A percentile compares a stretch with the other conserved stretches of the same genome.
Evolutionary conservation across 2,888 invertebrate genomes (phyloP).

Genomic region (Dryocosmus kuriphilus): DNA sequence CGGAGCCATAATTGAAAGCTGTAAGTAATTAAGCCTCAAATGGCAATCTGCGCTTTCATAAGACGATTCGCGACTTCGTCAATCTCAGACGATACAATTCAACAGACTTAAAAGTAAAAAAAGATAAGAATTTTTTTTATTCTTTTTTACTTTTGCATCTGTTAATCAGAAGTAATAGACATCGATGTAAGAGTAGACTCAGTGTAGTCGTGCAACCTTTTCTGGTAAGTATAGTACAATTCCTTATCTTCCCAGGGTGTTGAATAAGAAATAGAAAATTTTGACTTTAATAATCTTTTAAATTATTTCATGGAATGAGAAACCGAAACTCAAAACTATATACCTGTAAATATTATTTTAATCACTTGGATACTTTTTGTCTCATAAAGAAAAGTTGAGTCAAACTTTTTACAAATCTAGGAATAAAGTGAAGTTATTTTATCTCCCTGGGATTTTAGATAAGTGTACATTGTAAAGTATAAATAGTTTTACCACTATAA

Average conservation of each 20-base stretch:
- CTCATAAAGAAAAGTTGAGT: not conserved
- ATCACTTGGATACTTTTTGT: not conserved
- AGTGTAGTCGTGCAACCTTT: conserved; percentile 15
- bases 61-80: conserved; percentile 57
- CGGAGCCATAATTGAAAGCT: conserved; percentile 65
- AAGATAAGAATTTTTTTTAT: conserved; percentile 25
- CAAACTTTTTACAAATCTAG: not conserved
- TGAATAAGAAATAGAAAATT: conserved; percentile 40
- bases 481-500: conserved; percentile 58
- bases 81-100: conserved; percentile 53
- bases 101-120: conserved; percentile 46
- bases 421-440: not conserved
- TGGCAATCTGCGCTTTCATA: conserved; percentile 56
- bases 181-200: conserved; percentile 20
- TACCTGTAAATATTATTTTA: not conserved
- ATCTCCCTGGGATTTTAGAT: not conserved
- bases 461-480: conserved; percentile 59
- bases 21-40: conserved; percentile 56
- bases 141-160: conserved; percentile 42
- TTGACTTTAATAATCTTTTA: not conserved
- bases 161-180: conserved; percentile 1
- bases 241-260: conserved; percentile 1
- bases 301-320: not conserved
- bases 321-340: not conserved
- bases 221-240: conserved; percentile 18